A percentile compares a stretch with the other conserved stretches of the same genome.
Evolutionary conservation across 2,888 invertebrate species (phyloP).

Genomic region (Piscicola geometra): DNA sequence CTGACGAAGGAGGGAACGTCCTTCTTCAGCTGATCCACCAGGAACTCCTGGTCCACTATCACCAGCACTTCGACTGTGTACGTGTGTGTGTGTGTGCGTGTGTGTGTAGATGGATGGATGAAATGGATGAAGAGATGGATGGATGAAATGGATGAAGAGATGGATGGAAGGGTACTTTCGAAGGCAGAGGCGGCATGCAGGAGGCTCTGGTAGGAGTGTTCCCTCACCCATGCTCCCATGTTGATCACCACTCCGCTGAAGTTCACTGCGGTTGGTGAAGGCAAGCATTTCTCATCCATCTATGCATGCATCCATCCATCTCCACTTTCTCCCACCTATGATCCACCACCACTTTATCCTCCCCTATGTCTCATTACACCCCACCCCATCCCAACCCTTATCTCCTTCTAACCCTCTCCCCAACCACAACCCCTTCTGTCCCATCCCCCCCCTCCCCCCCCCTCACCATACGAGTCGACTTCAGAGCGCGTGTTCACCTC

Average conservation of each 20-base stretch:
- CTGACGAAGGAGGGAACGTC: constrained; percentile 91
- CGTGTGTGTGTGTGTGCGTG: neutral
- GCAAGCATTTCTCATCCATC: neutral
- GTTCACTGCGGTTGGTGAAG: neutral
- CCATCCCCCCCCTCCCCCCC: neutral
- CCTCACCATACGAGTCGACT: neutral
- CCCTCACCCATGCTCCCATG: constrained; percentile 28
- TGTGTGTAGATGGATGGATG: too few relatives aligned
- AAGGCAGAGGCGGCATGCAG: constrained; percentile 13
- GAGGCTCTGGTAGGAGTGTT: constrained; percentile 6
- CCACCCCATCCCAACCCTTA: too few relatives aligned
- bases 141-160: too few relatives aligned
- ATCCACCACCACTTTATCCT: too few relatives aligned
- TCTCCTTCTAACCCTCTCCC: too few relatives aligned
- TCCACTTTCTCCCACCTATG: too few relatives aligned
- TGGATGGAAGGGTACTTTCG: constrained; percentile 5
- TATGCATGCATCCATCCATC: neutral
- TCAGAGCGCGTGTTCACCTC: constrained; percentile 61
- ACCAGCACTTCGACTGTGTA: constrained; percentile 74
- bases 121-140: too few relatives aligned
- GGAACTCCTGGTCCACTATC: constrained; percentile 88
- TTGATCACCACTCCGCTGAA: constrained; percentile 26
- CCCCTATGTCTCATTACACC: too few relatives aligned
- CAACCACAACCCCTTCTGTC: neutral
- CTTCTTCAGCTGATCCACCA: constrained; percentile 85